These are phyloP conservation scores for Lysandra bellargus DNA, from an alignment of 2,888 invertebrate species.

Conservation along the genomic window DNA sequence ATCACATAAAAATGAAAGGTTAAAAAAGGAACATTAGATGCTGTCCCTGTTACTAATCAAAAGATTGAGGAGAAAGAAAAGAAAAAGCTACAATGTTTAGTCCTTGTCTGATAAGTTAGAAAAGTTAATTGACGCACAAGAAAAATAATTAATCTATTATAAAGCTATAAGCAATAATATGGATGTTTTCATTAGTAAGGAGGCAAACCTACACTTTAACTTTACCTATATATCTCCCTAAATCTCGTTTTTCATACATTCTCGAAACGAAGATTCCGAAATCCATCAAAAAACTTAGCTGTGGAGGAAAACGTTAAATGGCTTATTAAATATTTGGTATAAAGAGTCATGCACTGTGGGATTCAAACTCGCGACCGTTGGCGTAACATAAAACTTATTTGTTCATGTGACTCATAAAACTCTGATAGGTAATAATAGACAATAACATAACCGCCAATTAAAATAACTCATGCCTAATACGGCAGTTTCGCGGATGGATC, in stretches of 20 bases:
- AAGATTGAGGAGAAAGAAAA: too few species aligned
- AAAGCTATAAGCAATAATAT: too few species aligned
- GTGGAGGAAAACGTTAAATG: too few species aligned
- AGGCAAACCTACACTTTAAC: too few species aligned
- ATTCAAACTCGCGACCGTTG: not conserved
- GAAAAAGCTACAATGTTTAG: too few species aligned
- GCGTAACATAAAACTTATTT: slow-evolving; percentile 10
- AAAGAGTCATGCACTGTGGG: not conserved
- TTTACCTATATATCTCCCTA: too few species aligned
- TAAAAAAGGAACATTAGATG: too few species aligned
- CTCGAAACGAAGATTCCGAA: too few species aligned
- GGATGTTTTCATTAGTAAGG: too few species aligned
- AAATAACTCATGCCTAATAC: not conserved
- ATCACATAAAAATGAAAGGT: not conserved
- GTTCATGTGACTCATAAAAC: slow-evolving; percentile 10
- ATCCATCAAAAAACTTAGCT: too few species aligned
- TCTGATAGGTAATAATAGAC: slow-evolving; percentile 24
- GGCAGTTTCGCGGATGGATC: slow-evolving; percentile 1
- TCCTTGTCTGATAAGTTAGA: not conserved
- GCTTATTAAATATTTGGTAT: not conserved
- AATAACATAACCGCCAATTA: slow-evolving; percentile 22
- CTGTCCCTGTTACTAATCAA: too few species aligned
- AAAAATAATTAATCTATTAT: not conserved
- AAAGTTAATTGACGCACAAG: not conserved
- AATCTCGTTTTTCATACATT: too few species aligned